phyloP scores from a whole-genome alignment of 2,113 vertebrate genomes.

The Lichenostomus cassidix region DNA sequence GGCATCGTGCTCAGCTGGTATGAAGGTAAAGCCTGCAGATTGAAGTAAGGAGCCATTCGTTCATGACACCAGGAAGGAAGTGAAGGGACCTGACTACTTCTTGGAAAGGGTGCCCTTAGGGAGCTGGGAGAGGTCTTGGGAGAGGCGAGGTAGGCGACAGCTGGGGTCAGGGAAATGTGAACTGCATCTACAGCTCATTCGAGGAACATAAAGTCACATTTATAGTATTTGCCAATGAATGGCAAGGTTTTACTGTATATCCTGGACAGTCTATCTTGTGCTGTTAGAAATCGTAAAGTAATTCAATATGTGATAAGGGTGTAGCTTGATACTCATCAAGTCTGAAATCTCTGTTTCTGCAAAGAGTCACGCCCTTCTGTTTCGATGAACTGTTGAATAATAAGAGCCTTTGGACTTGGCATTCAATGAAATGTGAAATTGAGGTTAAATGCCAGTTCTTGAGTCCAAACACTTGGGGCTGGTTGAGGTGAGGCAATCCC shows the following conservation, averaged over 20 bases:
- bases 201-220: conserved; percentile 33
- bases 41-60: not conserved
- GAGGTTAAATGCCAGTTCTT: conserved; percentile 15
- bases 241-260: not conserved
- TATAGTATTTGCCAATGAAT: not conserved
- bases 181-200: not conserved
- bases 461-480: not conserved
- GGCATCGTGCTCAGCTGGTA: not conserved
- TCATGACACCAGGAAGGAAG: not conserved
- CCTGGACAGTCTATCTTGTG: not conserved
- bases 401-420: conserved; percentile 37
- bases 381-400: not conserved
- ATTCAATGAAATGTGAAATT: not conserved
- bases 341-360: conserved; percentile 31
- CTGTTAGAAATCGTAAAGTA: conserved; percentile 20
- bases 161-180: not conserved
- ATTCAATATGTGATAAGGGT: not conserved
- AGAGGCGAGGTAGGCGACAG: not conserved
- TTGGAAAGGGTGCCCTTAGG: not conserved
- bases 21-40: not conserved
- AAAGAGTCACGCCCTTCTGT: conserved; percentile 4
- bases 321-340: not conserved
- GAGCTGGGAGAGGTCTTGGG: not conserved
- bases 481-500: not conserved
- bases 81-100: not conserved